Base-by-base conservation (phyloP, 2,797 vertebrate genomes). In the Anguilla obscura region DNA sequence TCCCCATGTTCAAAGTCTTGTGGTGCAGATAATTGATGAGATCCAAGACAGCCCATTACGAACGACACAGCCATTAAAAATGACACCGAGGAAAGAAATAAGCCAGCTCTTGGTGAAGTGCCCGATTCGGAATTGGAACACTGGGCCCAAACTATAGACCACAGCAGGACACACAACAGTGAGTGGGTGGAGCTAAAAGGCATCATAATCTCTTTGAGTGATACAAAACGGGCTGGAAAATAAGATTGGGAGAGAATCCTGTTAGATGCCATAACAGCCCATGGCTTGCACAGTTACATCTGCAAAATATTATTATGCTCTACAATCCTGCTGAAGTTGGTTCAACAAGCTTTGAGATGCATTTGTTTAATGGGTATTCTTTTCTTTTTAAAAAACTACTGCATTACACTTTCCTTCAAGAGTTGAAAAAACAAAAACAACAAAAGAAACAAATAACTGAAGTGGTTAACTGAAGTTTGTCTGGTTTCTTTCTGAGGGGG, bases 191-290 rank as follows among this genome's bases (percentile, higher is more conserved):
- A 18, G 79, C 30, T 1, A 21, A 60, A 74, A 82, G 21, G 18
- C 50, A 60, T 27, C 8, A 21, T 10, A 71, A 79, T 5, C 74
- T 12, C 0, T 5, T 18, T 36, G 52, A 69, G 71, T 24, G 71
- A 80, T 27, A 60, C 33, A 87, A 80, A 80, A 16, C 18, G 52
- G 14, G 76, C 36, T 12, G 48, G 45, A 82, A 87, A 58, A 16
- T 58, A 6, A 56, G 30, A 16, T 48, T 58, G 36, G 27, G n/a
- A 63, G 40, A 36, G 40, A 30, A 79, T 80, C 33, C 30, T 2
- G 74, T 60, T 40, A 87, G 1, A 80, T 45, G 21, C 14, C 52
- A 87, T 80, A 71, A 58, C 71, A 45, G 21, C 14, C 60, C 86
- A 36, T 16, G 33, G 14, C 71, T 36, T 40, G 71, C 30, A 16